A percentile compares a stretch with the other conserved stretches of the same genome.
These are phyloP conservation scores for Bellardia bayeri DNA, from an alignment of 2,888 invertebrate species.

Conservation along the genomic window DNA sequence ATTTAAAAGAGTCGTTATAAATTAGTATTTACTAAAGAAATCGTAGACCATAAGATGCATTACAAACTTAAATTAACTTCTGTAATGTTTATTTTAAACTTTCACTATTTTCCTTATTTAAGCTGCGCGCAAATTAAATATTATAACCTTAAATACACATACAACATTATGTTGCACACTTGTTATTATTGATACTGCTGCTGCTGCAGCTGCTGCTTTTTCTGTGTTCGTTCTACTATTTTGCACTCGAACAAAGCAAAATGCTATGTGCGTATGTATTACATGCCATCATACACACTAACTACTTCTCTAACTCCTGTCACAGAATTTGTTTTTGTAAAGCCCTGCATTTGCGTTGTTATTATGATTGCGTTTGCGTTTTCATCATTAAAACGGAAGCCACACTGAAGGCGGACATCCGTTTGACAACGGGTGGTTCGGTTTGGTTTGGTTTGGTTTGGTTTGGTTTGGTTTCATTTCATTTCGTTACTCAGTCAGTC, in stretches of 20 bases:
- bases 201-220: constrained; percentile 31
- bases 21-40: no score
- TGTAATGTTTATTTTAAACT: no score
- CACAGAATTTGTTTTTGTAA: constrained; percentile 22
- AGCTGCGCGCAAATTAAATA: background rate
- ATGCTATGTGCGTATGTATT: background rate
- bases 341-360: constrained; percentile 46
- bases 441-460: constrained; percentile 49
- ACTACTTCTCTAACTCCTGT: background rate
- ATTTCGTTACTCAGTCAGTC: constrained; percentile 44
- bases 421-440: constrained; percentile 74
- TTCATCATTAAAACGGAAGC: constrained; percentile 72
- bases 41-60: no score
- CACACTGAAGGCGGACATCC: constrained; percentile 75
- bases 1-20: no score
- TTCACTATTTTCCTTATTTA: background rate
- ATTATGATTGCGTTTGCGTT: constrained; percentile 68
- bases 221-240: background rate
- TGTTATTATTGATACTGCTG: background rate
- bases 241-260: constrained; percentile 22
- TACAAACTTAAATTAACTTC: no score
- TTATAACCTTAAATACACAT: constrained; percentile 2
- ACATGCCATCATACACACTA: background rate
- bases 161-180: constrained; percentile 30
- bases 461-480: constrained; percentile 18